Conservation (phyloP, 1,140 invertebrate genomes). For the Theocolax elegans region DNA sequence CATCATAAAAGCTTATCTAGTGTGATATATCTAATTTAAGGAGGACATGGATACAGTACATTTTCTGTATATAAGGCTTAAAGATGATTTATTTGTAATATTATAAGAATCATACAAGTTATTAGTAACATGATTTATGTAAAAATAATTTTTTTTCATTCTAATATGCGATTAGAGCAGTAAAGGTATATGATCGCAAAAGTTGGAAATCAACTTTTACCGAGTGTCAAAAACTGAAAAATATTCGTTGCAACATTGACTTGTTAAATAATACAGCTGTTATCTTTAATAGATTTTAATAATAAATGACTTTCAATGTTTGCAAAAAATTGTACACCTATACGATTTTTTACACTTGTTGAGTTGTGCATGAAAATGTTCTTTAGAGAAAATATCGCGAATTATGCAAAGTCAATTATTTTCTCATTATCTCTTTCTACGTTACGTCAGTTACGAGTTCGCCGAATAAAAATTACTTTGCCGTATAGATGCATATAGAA, state of each 20-base stretch:
- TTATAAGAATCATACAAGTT: neutral
- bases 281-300: neutral
- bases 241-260: too few relatives aligned
- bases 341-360: neutral
- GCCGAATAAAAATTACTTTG: neutral
- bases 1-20: too few relatives aligned
- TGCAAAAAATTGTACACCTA: too few relatives aligned
- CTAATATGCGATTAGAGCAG: too few relatives aligned
- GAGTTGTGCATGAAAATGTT: neutral
- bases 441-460: neutral
- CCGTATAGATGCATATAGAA: neutral
- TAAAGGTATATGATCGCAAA: neutral
- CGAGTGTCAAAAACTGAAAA: neutral
- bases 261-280: neutral
- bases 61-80: too few relatives aligned
- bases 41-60: too few relatives aligned
- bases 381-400: neutral
- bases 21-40: too few relatives aligned
- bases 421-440: conserved; percentile 22
- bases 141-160: neutral
- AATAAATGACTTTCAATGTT: too few relatives aligned
- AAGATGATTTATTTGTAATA: neutral
- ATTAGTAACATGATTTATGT: neutral
- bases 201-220: conserved; percentile 2
- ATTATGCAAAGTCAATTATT: conserved; percentile 33